Percentiles rank a stretch among this genome's conserved stretches.
Conservation (phyloP, 1,140 invertebrate genomes). For the Pseudomyrmex pallidus region DNA sequence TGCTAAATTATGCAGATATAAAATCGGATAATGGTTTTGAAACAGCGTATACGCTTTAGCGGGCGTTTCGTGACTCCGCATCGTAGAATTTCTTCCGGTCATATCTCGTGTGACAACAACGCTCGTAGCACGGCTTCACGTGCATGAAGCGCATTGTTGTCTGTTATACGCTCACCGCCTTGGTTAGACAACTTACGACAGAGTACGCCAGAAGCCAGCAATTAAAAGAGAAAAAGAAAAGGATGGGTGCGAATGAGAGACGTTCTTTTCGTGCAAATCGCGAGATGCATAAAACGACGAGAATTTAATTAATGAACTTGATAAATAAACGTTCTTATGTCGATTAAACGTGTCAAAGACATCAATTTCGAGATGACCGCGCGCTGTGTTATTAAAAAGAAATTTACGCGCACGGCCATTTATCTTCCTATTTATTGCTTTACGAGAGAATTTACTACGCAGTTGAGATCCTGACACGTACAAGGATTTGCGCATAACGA, state of each 20-base stretch:
- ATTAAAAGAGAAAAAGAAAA: background rate
- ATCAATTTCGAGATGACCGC: background rate
- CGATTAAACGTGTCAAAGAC: background rate
- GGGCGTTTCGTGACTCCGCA: background rate
- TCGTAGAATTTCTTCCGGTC: background rate
- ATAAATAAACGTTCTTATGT: background rate
- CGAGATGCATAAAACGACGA: background rate
- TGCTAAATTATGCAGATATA: background rate
- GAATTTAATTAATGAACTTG: slow-evolving; percentile 14
- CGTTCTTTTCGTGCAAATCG: background rate
- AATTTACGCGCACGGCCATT: background rate
- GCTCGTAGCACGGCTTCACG: slow-evolving; percentile 4
- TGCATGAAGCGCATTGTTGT: slow-evolving; percentile 3
- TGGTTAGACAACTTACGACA: slow-evolving; percentile 30
- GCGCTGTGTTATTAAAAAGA: background rate
- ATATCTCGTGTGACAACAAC: slow-evolving; percentile 13
- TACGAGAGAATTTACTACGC: background rate
- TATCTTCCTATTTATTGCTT: background rate
- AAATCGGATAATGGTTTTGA: background rate
- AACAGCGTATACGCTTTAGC: background rate
- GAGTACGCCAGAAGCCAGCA: background rate
- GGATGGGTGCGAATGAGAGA: background rate
- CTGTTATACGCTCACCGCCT: background rate
- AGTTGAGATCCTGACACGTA: background rate
- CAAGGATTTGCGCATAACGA: background rate